Base-by-base conservation (phyloP, 2,888 invertebrate species). In the Mythimna loreyi region DNA sequence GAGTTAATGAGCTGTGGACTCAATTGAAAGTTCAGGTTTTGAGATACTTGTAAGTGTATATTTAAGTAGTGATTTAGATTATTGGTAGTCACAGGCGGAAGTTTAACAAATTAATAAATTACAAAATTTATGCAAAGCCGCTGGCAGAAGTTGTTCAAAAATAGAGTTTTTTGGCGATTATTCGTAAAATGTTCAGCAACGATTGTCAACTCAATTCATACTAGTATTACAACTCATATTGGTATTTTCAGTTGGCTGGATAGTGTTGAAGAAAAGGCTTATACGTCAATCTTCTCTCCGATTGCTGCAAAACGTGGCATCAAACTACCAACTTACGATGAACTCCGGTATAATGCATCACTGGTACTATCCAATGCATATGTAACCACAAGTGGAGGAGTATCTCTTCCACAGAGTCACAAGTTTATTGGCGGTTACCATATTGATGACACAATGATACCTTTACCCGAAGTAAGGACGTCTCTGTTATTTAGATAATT, bases 401-500 rank as follows among this genome's bases (percentile, higher is more conserved):
- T 82, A 0, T 80, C 84, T 5, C 53, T 93, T 11, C 94, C 94
- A 0, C 91, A 89, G 47, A 91, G 80, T 52, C 92, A 90, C 62
- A 91, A 89, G 59, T 64, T 85, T 8, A 82, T 93, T 36, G 92
- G 89, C 28, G 94, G 94, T 16, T 93, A 91, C 61, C 93, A 94
- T 58, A 90, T 94, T 40, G 83, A 90, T 3, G 80, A 86, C 9
- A 71, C 87, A 3, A 60, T 88, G 3, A 82, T 87, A 45, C 91
- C 93, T 13, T 83, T 94, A 59, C 89, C 93, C 13, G 75, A 87
- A 75, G 92, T 92, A 78, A 52, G 43, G 2, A 45, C n/a, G 0
- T 6, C 6, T 40, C 40, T 16, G 40, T 40, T 5, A 16, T 40
- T 16, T 16, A 40, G 6, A 16, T 40, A 40, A 45, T 2, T 43